These are phyloP conservation scores for Lycodopsis pacificus DNA, from an alignment of 2,797 vertebrate genomes.

Conservation along the genomic window DNA sequence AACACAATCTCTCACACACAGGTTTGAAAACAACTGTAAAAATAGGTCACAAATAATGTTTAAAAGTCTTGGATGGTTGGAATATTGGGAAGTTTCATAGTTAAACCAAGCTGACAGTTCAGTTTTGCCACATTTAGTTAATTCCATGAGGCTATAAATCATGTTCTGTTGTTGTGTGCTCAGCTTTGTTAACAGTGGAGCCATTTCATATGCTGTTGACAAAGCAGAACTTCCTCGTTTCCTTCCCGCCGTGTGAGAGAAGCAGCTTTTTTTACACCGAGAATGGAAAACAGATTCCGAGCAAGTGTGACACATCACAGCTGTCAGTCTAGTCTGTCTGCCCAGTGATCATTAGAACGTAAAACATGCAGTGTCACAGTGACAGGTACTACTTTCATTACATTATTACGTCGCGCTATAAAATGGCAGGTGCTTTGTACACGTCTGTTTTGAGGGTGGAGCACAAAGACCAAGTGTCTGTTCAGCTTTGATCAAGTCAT, in stretches of 20 bases:
- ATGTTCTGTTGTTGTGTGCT: not conserved
- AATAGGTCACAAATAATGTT: conserved; percentile 10
- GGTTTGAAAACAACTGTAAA: conserved; percentile 9
- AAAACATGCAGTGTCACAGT: too few relatives aligned
- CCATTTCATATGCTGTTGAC: not conserved
- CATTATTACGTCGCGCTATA: conserved; percentile 28
- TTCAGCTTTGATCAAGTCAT: too few relatives aligned
- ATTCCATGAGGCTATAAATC: not conserved
- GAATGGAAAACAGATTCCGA: not conserved
- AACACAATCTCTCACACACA: not conserved
- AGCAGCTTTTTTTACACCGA: not conserved
- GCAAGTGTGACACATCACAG: not conserved
- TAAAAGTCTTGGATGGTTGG: not conserved
- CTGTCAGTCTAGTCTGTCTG: not conserved
- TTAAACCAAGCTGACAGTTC: conserved; percentile 18
- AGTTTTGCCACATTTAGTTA: not conserved
- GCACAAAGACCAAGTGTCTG: too few relatives aligned
- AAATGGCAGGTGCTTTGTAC: conserved; percentile 37
- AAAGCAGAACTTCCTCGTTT: not conserved
- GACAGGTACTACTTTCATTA: not conserved
- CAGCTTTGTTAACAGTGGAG: conserved; percentile 1
- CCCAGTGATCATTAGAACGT: not conserved
- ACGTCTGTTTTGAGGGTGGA: conserved; percentile 7
- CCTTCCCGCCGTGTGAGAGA: not conserved
- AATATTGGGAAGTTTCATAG: not conserved